Evolutionary conservation across 1,140 invertebrate genomes (phyloP).

Genomic region (Mercenaria mercenaria): DNA sequence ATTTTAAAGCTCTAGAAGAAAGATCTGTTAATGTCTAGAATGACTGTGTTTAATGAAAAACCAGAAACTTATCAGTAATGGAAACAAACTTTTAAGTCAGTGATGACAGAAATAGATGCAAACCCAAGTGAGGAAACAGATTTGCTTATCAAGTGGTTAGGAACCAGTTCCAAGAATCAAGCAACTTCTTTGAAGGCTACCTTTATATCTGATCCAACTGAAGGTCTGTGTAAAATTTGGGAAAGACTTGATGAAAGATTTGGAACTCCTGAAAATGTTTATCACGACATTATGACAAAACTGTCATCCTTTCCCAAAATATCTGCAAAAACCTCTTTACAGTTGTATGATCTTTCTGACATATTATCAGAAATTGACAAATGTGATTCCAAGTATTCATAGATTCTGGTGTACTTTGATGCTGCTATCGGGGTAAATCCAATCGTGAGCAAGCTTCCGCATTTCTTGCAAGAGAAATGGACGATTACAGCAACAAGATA

Average conservation of each 20-base stretch:
- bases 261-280: slow-evolving; percentile 42
- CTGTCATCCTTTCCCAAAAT: slow-evolving; percentile 4
- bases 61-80: no score
- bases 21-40: no score
- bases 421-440: background rate
- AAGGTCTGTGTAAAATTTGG: slow-evolving; percentile 59
- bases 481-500: background rate
- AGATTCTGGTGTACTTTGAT: background rate
- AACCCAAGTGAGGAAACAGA: slow-evolving; percentile 67
- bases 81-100: slow-evolving; percentile 58
- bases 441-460: slow-evolving; percentile 8
- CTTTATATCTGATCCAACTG: slow-evolving; percentile 14
- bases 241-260: slow-evolving; percentile 69
- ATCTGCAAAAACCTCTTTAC: background rate
- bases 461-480: slow-evolving; percentile 32
- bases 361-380: slow-evolving; percentile 25
- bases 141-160: slow-evolving; percentile 63
- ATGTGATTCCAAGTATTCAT: background rate
- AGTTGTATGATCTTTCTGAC: background rate
- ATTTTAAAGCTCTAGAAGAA: no score
- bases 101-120: slow-evolving; percentile 43
- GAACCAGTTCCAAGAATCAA: slow-evolving; percentile 51
- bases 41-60: no score
- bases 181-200: slow-evolving; percentile 44
- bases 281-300: background rate